Base-by-base conservation (phyloP, 2,888 invertebrate species). In the Axea sp. region DNA sequence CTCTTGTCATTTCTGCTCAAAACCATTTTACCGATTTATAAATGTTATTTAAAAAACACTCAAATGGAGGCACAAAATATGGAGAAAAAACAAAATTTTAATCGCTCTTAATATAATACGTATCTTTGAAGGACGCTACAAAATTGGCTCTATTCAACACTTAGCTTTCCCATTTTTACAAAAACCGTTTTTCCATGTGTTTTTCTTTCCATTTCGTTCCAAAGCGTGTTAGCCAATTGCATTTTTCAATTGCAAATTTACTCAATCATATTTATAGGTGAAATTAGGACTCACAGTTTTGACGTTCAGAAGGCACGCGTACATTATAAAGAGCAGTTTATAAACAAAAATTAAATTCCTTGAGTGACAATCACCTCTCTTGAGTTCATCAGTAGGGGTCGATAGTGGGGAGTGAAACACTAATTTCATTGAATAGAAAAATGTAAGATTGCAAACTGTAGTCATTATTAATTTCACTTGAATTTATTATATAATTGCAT, bases 1-100 rank as follows among this genome's bases (percentile, higher is more conserved):
- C 87, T 81, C 65, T 87, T 87, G 59, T 87, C 87, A 83, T 86
- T 86, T 77, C 87, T 79, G 67, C 77, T 86, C 51, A 87, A 77
- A 76, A 87, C 87, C 87, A 87, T 87, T 79, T 82, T 86, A 51
- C 19, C 24, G 4, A 3, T 3, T 9, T 3, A 9, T n/a, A 1
- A 33, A 33, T 11, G 3, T 26, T 43, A 9, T 1, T 9, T 2
- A 2, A 9, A 9, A 5, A 1, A 2, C 15, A 9, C n/a, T 2
- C 6, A 6, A n/a, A 7, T 3, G 3, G 24, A 8, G 12, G 7
- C 12, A 41, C 24, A 7, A 12, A 24, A 6, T 33, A 4, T 6
- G n/a, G 2, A 7, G 9, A 12, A n/a, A 33, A 4, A 6, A 31
- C 1, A 1, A 31, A 15, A 15, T 15, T 7, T 1, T 1, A 9